Evolutionary conservation across 2,888 invertebrate species (phyloP), one percentile per base, ranked within the genome.

Genomic region (Dascillus cervinus): DNA sequence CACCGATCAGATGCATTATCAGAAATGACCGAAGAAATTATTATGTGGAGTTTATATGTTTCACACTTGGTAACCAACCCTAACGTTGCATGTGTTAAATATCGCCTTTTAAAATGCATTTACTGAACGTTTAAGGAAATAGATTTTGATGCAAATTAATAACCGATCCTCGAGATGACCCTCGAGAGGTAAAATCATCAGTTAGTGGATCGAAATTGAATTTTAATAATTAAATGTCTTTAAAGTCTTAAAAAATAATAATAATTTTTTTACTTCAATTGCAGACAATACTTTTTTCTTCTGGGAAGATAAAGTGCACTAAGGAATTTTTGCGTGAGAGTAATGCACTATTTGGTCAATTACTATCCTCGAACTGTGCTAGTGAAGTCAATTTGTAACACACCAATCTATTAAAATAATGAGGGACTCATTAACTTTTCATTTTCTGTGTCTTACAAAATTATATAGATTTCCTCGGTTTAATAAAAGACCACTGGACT

Each of bases 31-130:
- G 28, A 12, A 39, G 19, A 39, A 39, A 40, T 32, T 37, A 34
- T 31, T 24, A 28, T 35, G 30, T 41, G 33, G 44, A 39, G 46
- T 44, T 61, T 63, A 53, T 62, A 61, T 58, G 48, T 44, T 57
- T 53, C 51, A 47, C 52, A 34, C 43, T 40, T 45, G 53, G 51
- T 49, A 59, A 50, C 57, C 59, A 58, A 62, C 59, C 63, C 58
- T 62, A 56, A 62, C 60, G 42, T 45, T 44, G 47, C 47, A 40
- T 44, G 49, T 34, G 21, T 14, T 26, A 17, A 23, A 22, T 11
- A 20, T 24, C 9, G 20, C 33, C 8, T 24, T 32, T n/a, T n/a
- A n/a, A n/a, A n/a, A n/a, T n/a, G n/a, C n/a, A n/a, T n/a, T 32
- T 26, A 14, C 22, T 22, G 14, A 13, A 27, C 14, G 13, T 22